A percentile compares a stretch with the other conserved stretches of the same genome.
These are phyloP conservation scores for Falcunculus frontatus DNA, from an alignment of 2,113 vertebrate species.

Conservation along the genomic window DNA sequence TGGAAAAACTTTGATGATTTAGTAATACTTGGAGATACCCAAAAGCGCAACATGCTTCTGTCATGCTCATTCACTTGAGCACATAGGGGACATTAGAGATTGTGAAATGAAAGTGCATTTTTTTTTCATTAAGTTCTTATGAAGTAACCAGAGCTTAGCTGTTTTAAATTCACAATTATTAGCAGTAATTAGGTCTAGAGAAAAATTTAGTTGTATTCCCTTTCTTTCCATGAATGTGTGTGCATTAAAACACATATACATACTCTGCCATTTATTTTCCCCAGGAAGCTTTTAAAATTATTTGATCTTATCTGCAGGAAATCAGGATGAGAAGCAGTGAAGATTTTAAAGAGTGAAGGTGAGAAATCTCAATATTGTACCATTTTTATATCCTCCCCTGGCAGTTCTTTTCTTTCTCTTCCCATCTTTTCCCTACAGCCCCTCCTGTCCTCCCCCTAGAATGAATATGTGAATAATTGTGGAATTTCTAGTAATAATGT, in stretches of 20 bases:
- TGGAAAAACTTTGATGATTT: not conserved
- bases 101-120: not conserved
- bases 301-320: not conserved
- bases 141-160: not conserved
- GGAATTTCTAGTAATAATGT: not conserved
- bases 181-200: not conserved
- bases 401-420: not conserved
- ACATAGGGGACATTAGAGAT: not conserved
- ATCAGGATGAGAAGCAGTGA: not conserved
- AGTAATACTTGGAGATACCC: not conserved
- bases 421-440: not conserved
- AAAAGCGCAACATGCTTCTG: not conserved
- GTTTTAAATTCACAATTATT: not conserved
- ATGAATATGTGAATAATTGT: not conserved
- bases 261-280: not conserved
- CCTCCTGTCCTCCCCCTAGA: accelerated
- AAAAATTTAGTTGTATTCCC: not conserved
- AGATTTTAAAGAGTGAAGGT: not conserved
- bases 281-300: not conserved
- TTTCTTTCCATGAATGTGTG: not conserved
- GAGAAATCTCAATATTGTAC: not conserved
- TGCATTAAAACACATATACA: not conserved
- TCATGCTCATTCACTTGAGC: not conserved
- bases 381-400: not conserved
- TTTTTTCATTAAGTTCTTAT: not conserved